Percentiles rank a stretch among this genome's conserved stretches.
Conservation (phyloP, 1,140 invertebrate genomes). For the Drosophila mauritiana region DNA sequence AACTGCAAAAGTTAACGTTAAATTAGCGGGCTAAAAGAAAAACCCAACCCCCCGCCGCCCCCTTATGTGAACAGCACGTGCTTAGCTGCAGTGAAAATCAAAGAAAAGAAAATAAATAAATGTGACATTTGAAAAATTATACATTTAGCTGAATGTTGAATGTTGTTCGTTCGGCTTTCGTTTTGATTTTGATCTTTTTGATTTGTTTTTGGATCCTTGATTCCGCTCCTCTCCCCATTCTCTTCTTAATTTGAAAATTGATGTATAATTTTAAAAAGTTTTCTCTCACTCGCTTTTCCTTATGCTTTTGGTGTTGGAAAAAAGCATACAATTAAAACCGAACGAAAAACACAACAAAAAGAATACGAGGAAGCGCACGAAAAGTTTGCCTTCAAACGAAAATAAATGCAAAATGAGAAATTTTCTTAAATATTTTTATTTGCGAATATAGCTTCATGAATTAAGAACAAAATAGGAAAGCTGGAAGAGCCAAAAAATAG, state of each 20-base stretch:
- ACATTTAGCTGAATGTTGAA: slow-evolving; percentile 49
- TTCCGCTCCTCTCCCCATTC: not conserved
- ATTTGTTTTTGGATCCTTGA: slow-evolving; percentile 31
- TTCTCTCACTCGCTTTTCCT: slow-evolving; percentile 28
- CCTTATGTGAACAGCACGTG: slow-evolving; percentile 55
- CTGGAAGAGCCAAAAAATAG: slow-evolving; percentile 16
- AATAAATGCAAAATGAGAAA: slow-evolving; percentile 36
- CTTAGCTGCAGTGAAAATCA: slow-evolving; percentile 28
- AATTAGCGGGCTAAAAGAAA: slow-evolving; percentile 58
- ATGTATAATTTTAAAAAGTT: slow-evolving; percentile 67
- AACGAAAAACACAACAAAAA: slow-evolving; percentile 63
- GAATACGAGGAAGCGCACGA: not conserved
- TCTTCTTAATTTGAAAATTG: slow-evolving; percentile 51
- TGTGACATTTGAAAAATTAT: slow-evolving; percentile 8
- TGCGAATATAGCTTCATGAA: slow-evolving; percentile 38
- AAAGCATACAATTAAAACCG: slow-evolving; percentile 50
- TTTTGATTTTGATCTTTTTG: slow-evolving; percentile 27
- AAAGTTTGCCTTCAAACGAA: slow-evolving; percentile 24
- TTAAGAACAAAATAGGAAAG: slow-evolving; percentile 44
- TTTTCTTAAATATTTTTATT: slow-evolving; percentile 21
- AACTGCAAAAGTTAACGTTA: slow-evolving; percentile 64
- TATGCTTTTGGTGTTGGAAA: slow-evolving; percentile 22
- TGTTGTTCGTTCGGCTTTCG: slow-evolving; percentile 44
- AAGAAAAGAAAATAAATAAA: slow-evolving; percentile 7
- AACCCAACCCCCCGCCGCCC: not conserved